A percentile compares a stretch with the other conserved stretches of the same genome.
These are phyloP conservation scores for Lasioglossum morio DNA, from an alignment of 2,888 invertebrate species.

Conservation along the genomic window DNA sequence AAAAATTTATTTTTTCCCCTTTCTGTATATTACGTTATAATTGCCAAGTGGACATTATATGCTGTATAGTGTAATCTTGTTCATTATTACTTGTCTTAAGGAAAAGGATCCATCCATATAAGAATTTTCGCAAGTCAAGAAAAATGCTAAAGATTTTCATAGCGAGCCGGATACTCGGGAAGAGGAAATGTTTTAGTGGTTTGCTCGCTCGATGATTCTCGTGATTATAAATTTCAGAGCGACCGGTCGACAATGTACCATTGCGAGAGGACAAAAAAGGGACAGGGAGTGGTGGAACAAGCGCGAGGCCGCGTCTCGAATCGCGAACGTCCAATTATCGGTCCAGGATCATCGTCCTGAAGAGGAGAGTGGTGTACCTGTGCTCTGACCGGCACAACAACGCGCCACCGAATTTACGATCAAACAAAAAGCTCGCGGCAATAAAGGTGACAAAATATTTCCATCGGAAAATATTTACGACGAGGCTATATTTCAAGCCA, in stretches of 20 bases:
- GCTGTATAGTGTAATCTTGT: too few species aligned
- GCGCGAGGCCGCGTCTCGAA: slow-evolving; percentile 7
- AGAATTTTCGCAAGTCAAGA: neutral
- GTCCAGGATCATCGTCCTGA: slow-evolving; percentile 12
- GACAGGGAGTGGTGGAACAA: slow-evolving; percentile 5
- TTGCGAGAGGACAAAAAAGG: neutral
- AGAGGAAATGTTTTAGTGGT: neutral
- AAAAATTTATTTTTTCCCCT: too few species aligned
- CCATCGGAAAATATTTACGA: slow-evolving; percentile 80
- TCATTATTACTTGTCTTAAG: too few species aligned
- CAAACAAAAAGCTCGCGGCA: slow-evolving; percentile 77
- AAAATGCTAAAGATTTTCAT: neutral
- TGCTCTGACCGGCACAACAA: slow-evolving; percentile 27
- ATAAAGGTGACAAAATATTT: slow-evolving; percentile 84
- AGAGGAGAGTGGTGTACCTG: slow-evolving; percentile 32
- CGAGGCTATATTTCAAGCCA: slow-evolving; percentile 69
- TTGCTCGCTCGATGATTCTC: neutral
- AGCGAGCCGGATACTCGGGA: neutral
- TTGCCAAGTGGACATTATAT: too few species aligned
- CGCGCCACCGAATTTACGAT: slow-evolving; percentile 82
- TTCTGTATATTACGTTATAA: too few species aligned
- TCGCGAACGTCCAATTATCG: slow-evolving; percentile 30
- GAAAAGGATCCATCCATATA: too few species aligned
- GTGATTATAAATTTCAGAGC: neutral
- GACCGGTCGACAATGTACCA: neutral